Evolutionary conservation across 1,140 invertebrate genomes (phyloP), one percentile per base, ranked within the genome.

Genomic region (Leguminivora glycinivorella): DNA sequence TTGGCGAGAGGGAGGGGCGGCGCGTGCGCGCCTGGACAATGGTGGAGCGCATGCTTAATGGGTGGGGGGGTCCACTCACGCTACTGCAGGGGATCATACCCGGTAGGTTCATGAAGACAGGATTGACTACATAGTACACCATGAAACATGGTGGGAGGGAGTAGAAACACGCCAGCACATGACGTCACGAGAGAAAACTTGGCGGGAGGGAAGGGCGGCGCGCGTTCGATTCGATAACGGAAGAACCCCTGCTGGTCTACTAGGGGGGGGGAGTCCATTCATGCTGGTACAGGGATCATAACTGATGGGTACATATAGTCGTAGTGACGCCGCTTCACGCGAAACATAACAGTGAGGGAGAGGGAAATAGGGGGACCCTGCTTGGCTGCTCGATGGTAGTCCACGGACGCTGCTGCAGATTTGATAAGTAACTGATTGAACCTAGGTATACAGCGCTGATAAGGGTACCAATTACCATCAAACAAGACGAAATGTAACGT

Each of bases 21-120:
- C 79, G 69, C 81, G 76, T 9, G 82, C 82, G 17, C 72, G 84
- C 17, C 83, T 87, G 17, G 75, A 82, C 67, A 82, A 86, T 56
- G 79, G 87, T 75, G 74, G 85, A 72, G 78, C 85, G 29, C 76
- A 90, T 70, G 89, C 87, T 69, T 91, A 91, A 7, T 84, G 92
- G 29, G 81, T 93, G 12, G 92, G 93, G 4, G 93, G 93, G 93
- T 80, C 94, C 94, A 12, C 92, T 95, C n/a, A 93, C 94, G 22
- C 80, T 96, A 70, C 88, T 96, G 17, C 95, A 93, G 78, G 96
- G 95, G 29, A 96, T 96, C 77, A 92, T 96, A 82, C 96, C 96
- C 87, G 95, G 96, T 96, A 82, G 84, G 60, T 68, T 2, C 19
- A 22, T 52, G 17, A n/a, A n/a, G n/a, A n/a, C n/a, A n/a, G n/a